These are phyloP conservation scores for Drosophila ustulata DNA, from an alignment of 2,888 invertebrate species.

Conservation along the genomic window DNA sequence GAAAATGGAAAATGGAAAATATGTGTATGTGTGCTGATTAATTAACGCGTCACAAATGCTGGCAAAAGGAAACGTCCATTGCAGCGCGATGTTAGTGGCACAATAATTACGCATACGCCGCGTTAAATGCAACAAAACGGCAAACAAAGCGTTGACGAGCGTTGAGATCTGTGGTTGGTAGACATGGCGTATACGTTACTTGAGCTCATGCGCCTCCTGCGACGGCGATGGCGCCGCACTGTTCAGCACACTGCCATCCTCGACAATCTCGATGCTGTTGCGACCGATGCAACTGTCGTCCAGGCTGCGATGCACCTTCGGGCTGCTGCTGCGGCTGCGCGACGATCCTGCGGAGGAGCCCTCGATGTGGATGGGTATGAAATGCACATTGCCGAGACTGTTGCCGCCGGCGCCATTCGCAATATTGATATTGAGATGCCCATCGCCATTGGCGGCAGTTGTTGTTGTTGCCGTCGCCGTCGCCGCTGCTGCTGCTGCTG, in stretches of 20 bases:
- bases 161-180: constrained; percentile 2
- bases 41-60: constrained; percentile 49
- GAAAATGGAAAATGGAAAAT: constrained; percentile 23
- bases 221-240: constrained; percentile 25
- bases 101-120: constrained; percentile 27
- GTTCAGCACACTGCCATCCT: constrained; percentile 72
- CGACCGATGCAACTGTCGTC: constrained; percentile 82
- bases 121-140: constrained; percentile 7
- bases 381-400: constrained; percentile 83
- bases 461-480: constrained; percentile 22
- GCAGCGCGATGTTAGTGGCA: constrained; percentile 34
- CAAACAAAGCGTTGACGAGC: constrained; percentile 32
- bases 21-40: constrained; percentile 38
- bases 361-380: constrained; percentile 83
- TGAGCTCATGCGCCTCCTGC: constrained; percentile 61
- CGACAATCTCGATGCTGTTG: constrained; percentile 80
- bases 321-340: constrained; percentile 72
- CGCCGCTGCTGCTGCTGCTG: constrained; percentile 31
- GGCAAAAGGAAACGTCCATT: constrained; percentile 31
- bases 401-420: constrained; percentile 81
- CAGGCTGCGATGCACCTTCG: constrained; percentile 70
- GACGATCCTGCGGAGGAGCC: constrained; percentile 40
- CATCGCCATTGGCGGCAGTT: constrained; percentile 50
- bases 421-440: constrained; percentile 84
- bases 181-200: constrained; percentile 61